These are phyloP conservation scores for Phengaris alcon DNA, from an alignment of 2,888 invertebrate genomes.

Conservation along the genomic window DNA sequence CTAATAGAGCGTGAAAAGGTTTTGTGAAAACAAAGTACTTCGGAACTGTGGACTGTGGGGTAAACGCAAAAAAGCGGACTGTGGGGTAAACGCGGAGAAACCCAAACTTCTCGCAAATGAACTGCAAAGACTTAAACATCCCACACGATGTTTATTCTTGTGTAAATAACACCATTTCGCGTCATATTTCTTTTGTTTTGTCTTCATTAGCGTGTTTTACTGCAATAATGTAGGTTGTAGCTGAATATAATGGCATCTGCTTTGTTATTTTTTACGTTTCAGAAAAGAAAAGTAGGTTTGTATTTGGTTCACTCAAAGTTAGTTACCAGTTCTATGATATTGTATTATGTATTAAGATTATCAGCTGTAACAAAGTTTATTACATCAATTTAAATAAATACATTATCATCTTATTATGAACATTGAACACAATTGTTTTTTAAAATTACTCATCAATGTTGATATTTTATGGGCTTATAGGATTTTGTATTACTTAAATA, in stretches of 20 bases:
- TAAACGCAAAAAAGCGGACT: conserved; percentile 50
- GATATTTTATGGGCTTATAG: no score
- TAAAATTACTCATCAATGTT: no score
- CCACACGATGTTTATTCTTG: conserved; percentile 4
- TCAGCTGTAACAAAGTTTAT: no score
- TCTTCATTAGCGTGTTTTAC: conserved; percentile 2
- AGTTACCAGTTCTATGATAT: not conserved
- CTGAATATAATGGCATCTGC: not conserved
- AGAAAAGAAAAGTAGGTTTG: not conserved
- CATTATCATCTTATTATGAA: no score
- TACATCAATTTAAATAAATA: no score
- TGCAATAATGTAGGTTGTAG: not conserved
- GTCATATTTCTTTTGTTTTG: conserved; percentile 19
- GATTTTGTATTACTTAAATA: no score
- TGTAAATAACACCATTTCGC: conserved; percentile 15
- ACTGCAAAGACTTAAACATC: conserved; percentile 14
- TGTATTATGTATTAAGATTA: no score
- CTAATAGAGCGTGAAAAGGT: conserved; percentile 55
- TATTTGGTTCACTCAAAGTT: not conserved
- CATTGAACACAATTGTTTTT: no score
- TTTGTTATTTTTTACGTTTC: not conserved
- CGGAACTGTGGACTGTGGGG: conserved; percentile 35
- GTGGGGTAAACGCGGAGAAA: not conserved
- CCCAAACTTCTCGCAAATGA: conserved; percentile 14
- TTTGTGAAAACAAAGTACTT: conserved; percentile 59